Percentiles rank a stretch among this genome's conserved stretches.
Conservation (phyloP, 2,888 invertebrate species). For the Danaus chrysippus region DNA sequence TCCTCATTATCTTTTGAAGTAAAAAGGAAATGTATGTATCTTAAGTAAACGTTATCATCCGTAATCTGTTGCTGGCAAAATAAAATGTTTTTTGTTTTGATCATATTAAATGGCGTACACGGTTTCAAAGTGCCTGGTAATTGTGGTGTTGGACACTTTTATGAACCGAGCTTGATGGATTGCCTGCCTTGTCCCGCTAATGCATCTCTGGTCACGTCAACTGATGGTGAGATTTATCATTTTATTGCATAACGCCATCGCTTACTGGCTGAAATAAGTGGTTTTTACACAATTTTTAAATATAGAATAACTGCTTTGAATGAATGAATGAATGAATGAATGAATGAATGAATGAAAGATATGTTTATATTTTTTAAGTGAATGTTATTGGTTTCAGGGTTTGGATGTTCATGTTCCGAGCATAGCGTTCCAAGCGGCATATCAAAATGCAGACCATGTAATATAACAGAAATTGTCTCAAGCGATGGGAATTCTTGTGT, state of each 20-base stretch:
- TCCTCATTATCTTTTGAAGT: neutral
- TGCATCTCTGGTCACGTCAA: conserved; percentile 51
- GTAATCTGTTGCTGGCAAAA: neutral
- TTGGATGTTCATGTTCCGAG: conserved; percentile 56
- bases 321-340: too few species aligned
- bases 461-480: conserved; percentile 57
- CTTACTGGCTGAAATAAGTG: neutral
- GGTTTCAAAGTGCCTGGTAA: conserved; percentile 43
- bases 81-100: conserved; percentile 13
- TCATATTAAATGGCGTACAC: conserved; percentile 24
- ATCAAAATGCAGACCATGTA: conserved; percentile 53
- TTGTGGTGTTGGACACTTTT: conserved; percentile 53
- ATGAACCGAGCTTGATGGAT: conserved; percentile 51
- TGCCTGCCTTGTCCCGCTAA: conserved; percentile 58
- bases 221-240: conserved; percentile 50
- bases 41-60: neutral
- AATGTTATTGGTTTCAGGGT: conserved; percentile 44
- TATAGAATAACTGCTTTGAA: too few species aligned
- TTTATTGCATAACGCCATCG: neutral
- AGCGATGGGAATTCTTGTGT: conserved; percentile 59
- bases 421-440: conserved; percentile 48
- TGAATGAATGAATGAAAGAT: too few species aligned
- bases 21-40: neutral
- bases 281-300: too few species aligned
- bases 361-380: too few species aligned